Conservation (phyloP, 2,888 invertebrate species). For the Orchesellides sinensis region DNA sequence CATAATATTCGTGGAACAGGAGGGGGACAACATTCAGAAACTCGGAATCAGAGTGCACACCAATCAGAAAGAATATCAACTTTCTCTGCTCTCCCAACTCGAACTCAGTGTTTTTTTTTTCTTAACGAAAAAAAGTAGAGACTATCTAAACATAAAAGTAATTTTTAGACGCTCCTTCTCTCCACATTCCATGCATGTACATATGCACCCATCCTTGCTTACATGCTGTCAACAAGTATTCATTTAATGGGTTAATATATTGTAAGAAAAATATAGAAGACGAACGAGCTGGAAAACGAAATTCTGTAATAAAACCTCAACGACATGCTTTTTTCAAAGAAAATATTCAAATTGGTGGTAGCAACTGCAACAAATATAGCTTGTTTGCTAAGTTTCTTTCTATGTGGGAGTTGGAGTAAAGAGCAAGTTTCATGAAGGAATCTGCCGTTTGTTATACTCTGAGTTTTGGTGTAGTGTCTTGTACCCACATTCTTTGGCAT, state of each 20-base stretch:
- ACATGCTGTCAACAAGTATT: constrained; percentile 53
- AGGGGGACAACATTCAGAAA: constrained; percentile 24
- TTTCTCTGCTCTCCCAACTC: background rate
- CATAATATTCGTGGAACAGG: constrained; percentile 2
- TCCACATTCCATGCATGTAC: constrained; percentile 19
- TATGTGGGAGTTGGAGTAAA: background rate
- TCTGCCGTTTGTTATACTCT: background rate
- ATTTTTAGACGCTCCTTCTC: background rate
- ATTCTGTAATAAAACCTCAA: constrained; percentile 33
- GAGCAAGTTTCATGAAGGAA: background rate
- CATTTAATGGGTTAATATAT: constrained; percentile 47
- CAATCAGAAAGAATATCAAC: background rate
- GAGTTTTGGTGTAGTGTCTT: background rate
- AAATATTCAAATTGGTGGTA: constrained; percentile 39
- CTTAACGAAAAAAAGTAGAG: constrained; percentile 11
- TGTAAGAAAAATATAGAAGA: constrained; percentile 5
- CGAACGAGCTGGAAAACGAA: constrained; percentile 26
- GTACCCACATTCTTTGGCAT: background rate
- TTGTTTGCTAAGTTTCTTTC: constrained; percentile 25
- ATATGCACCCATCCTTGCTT: constrained; percentile 24
- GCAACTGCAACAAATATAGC: constrained; percentile 18
- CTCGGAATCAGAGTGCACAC: background rate
- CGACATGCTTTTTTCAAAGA: constrained; percentile 30
- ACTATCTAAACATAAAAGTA: constrained; percentile 15
- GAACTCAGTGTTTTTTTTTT: constrained; percentile 8